Conservation (phyloP, 2,113 vertebrate species). For the Cygnus buccinator region DNA sequence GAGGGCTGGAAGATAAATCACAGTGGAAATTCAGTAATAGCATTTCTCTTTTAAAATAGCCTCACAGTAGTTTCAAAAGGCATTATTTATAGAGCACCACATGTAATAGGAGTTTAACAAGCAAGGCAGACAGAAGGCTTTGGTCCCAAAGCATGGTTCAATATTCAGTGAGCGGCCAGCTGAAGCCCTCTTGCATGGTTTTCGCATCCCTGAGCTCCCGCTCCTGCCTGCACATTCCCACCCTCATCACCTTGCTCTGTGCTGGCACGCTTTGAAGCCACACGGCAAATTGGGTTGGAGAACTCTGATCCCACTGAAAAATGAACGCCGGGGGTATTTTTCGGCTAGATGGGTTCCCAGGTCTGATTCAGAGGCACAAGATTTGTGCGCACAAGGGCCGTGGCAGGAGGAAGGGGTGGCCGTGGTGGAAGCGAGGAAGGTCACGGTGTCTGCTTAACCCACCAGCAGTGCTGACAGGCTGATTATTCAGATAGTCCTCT, state of each 20-base stretch:
- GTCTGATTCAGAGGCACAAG: background rate
- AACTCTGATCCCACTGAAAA: background rate
- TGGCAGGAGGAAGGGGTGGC: background rate
- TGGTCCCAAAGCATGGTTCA: background rate
- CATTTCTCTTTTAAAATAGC: conserved; percentile 32
- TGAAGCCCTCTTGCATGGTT: background rate
- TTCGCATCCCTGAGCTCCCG: background rate
- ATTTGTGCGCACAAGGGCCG: background rate
- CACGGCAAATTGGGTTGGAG: background rate
- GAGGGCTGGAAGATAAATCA: conserved; percentile 21
- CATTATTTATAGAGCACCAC: conserved; percentile 42
- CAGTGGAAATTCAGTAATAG: conserved; percentile 14
- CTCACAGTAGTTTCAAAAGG: conserved; percentile 7
- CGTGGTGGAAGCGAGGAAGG: background rate
- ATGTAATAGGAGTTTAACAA: background rate
- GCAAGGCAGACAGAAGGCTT: background rate
- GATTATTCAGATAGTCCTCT: background rate
- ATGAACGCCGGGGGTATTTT: background rate
- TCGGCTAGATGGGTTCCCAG: background rate
- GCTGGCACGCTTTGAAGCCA: background rate
- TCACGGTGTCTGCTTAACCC: background rate
- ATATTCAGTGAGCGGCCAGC: background rate
- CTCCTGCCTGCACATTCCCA: background rate
- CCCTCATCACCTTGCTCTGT: background rate
- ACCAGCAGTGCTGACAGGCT: background rate